Evolutionary conservation across 2,797 vertebrate species (phyloP).

Genomic region (Hydrophis major): DNA sequence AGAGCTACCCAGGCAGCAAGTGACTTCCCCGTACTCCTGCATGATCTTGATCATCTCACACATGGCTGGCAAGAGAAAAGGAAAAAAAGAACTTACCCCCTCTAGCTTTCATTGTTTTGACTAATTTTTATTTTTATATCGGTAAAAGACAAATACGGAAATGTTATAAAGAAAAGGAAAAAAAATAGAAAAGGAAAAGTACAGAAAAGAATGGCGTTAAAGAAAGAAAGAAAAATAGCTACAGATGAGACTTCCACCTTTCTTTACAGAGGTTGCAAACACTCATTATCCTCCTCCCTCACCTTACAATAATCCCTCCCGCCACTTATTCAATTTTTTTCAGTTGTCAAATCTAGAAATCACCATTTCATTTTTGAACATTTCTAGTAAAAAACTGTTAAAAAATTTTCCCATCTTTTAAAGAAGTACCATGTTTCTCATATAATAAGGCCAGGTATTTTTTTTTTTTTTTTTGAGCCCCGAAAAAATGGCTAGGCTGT

Average conservation of each 20-base stretch:
- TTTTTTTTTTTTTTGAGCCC: no score
- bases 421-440: background rate
- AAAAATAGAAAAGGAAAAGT: background rate
- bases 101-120: background rate
- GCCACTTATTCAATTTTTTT: background rate
- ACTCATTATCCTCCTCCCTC: background rate
- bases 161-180: background rate
- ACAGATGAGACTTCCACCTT: background rate
- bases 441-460: no score
- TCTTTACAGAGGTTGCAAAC: background rate
- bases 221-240: background rate
- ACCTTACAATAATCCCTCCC: background rate
- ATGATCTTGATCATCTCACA: conserved; percentile 99
- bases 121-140: background rate
- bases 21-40: conserved; percentile 97
- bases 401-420: background rate
- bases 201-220: background rate
- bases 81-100: background rate
- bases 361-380: background rate
- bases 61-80: conserved; percentile 80
- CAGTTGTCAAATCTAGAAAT: background rate
- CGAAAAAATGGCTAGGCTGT: no score
- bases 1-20: conserved; percentile 94
- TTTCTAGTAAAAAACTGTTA: background rate
- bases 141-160: background rate